A percentile compares a stretch with the other conserved stretches of the same genome.
phyloP scores from a whole-genome alignment of 2,113 vertebrate species.

The Okapia johnstoni region DNA sequence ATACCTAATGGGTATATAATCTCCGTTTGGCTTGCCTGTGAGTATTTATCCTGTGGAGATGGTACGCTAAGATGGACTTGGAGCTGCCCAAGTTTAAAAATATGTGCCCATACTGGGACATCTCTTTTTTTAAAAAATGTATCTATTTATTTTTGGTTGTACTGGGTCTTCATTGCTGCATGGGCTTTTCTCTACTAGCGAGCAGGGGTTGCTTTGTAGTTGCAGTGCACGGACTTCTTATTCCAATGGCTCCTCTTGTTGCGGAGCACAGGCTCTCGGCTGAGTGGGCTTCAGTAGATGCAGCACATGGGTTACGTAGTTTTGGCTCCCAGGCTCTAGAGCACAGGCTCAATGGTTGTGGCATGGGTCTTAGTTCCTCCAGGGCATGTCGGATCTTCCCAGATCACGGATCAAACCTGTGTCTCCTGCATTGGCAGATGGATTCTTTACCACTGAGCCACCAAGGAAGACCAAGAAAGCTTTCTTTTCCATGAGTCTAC shows the following conservation, averaged over 20 bases:
- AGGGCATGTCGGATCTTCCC: neutral
- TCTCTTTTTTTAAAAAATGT: accelerated
- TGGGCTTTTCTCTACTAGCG: accelerated
- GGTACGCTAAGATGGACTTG: neutral
- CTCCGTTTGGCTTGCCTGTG: neutral
- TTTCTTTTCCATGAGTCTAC: neutral
- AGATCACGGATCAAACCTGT: neutral
- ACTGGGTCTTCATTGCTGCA: neutral
- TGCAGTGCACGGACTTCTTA: neutral
- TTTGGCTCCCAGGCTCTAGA: neutral
- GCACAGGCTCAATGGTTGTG: neutral
- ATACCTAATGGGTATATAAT: neutral
- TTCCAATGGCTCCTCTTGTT: neutral
- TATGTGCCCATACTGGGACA: neutral
- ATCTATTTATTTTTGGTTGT: neutral
- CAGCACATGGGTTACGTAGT: neutral
- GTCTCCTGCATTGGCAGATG: neutral
- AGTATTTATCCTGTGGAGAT: neutral
- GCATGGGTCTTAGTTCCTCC: neutral
- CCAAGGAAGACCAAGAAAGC: neutral
- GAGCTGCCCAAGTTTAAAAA: neutral
- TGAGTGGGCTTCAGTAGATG: neutral
- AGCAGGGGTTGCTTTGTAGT: neutral
- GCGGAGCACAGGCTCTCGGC: neutral
- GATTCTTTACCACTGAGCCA: neutral